A percentile compares a stretch with the other conserved stretches of the same genome.
Evolutionary conservation across 2,888 invertebrate genomes (phyloP).

Genomic region (Agapetus fuscipes): DNA sequence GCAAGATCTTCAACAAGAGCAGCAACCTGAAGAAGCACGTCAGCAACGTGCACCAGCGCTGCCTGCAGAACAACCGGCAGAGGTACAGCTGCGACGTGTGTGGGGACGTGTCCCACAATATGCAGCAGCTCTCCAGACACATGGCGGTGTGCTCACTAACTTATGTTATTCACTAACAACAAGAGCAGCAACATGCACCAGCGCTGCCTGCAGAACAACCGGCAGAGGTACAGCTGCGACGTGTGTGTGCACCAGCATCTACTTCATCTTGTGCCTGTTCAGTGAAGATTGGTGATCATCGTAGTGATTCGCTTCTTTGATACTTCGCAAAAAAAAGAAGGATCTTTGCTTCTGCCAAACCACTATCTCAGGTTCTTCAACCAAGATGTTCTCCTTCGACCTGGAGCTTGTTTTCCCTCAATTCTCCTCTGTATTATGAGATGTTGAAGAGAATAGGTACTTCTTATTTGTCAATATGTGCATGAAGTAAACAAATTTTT

Average conservation of each 20-base stretch:
- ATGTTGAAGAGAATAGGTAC: no score
- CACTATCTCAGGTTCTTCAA: no score
- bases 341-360: no score
- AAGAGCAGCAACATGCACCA: background rate
- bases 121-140: constrained; percentile 9
- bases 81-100: constrained; percentile 8
- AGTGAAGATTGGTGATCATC: no score
- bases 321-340: no score
- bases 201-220: background rate
- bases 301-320: no score
- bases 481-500: no score
- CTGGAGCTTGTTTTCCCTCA: no score
- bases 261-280: no score
- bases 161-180: background rate
- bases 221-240: constrained; percentile 2
- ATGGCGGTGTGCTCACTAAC: constrained; percentile 9
- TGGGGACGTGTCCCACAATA: constrained; percentile 2
- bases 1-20: constrained; percentile 10
- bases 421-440: no score
- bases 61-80: background rate
- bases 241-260: constrained; percentile 7
- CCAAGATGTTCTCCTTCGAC: no score
- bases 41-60: background rate
- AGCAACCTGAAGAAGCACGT: constrained; percentile 10
- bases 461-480: no score